phyloP scores from a whole-genome alignment of 2,113 vertebrate species.

The Entomyzon cyanotis region DNA sequence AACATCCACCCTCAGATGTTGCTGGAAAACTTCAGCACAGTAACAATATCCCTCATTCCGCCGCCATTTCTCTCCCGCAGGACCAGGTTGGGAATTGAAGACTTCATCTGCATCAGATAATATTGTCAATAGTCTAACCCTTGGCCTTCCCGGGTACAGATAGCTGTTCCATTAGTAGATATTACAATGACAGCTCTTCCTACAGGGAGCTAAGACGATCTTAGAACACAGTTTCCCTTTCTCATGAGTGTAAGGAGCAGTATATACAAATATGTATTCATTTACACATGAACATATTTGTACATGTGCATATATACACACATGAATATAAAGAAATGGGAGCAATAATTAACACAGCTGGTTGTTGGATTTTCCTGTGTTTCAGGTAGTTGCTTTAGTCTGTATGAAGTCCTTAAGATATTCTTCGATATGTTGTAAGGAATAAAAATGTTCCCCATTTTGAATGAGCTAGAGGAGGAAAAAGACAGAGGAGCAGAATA shows the following conservation, averaged over 20 bases:
- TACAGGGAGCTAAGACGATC: background rate
- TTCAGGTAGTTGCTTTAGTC: background rate
- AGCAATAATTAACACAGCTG: background rate
- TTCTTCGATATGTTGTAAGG: background rate
- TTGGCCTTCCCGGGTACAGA: background rate
- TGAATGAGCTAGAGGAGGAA: background rate
- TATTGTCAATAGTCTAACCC: background rate
- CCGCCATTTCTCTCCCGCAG: background rate
- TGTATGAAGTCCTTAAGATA: background rate
- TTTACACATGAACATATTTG: background rate
- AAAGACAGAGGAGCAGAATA: background rate
- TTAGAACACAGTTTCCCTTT: background rate
- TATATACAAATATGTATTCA: background rate
- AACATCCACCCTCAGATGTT: background rate
- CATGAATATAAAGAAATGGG: background rate
- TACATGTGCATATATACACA: background rate
- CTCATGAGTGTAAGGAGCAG: background rate
- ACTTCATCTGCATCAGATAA: background rate
- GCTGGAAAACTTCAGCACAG: background rate
- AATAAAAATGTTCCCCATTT: background rate
- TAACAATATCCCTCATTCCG: background rate
- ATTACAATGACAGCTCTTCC: background rate
- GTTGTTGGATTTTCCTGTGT: background rate
- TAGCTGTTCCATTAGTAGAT: background rate
- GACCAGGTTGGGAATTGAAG: background rate